A percentile compares a stretch with the other conserved stretches of the same genome.
Conservation (phyloP, 2,888 invertebrate species). For the Drosophila hawaiiensis region DNA sequence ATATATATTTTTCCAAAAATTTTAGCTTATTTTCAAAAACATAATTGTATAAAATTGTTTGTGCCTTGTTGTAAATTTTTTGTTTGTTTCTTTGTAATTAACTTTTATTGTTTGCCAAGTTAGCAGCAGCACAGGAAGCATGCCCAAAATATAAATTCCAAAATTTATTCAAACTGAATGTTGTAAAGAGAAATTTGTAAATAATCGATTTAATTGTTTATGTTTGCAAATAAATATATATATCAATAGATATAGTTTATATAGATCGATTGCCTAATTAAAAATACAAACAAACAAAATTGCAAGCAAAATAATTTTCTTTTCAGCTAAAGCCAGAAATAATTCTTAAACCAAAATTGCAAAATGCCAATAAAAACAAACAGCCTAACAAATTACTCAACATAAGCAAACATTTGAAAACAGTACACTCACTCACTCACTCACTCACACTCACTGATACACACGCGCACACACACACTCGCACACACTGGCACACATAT, state of each 20-base stretch:
- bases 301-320: slow-evolving; percentile 52
- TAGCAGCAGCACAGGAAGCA: slow-evolving; percentile 67
- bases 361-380: slow-evolving; percentile 58
- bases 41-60: slow-evolving; percentile 50
- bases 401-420: slow-evolving; percentile 18
- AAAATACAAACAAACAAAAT: slow-evolving; percentile 10
- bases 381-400: slow-evolving; percentile 79
- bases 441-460: slow-evolving; percentile 21
- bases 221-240: slow-evolving; percentile 39
- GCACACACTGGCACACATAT: slow-evolving; percentile 27
- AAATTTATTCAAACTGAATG: slow-evolving; percentile 66
- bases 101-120: slow-evolving; percentile 69
- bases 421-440: slow-evolving; percentile 35
- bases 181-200: slow-evolving; percentile 70
- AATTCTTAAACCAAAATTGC: slow-evolving; percentile 40
- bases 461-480: slow-evolving; percentile 30
- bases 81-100: slow-evolving; percentile 47
- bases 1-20: slow-evolving; percentile 8
- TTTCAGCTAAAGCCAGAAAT: slow-evolving; percentile 41
- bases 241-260: slow-evolving; percentile 34
- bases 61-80: slow-evolving; percentile 50
- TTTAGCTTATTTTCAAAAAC: slow-evolving; percentile 32
- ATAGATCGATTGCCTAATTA: slow-evolving; percentile 29
- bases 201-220: slow-evolving; percentile 61
- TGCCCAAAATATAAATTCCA: slow-evolving; percentile 29